phyloP scores from a whole-genome alignment of 2,113 vertebrate species.

The Falco punctatus region DNA sequence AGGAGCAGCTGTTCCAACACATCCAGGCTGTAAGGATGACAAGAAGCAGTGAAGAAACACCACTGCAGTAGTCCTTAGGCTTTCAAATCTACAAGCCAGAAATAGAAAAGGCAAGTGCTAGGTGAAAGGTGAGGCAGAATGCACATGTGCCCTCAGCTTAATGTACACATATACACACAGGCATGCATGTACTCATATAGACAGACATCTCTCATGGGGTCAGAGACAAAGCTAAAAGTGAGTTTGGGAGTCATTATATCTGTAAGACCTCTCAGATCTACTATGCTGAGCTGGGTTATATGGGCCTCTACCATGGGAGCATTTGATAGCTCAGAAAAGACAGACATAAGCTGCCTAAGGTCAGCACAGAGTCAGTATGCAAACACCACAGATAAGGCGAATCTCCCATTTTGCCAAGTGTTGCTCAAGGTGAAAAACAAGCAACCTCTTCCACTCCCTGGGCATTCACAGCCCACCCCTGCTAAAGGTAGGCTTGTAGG shows the following conservation, averaged over 20 bases:
- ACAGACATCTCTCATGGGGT: background rate
- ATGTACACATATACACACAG: background rate
- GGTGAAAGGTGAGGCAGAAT: slow-evolving; percentile 18
- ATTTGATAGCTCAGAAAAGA: background rate
- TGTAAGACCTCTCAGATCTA: background rate
- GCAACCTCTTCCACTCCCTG: background rate
- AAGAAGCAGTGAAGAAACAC: slow-evolving; percentile 21
- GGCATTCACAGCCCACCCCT: background rate
- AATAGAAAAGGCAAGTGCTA: background rate
- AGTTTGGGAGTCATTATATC: background rate
- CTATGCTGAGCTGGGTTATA: background rate
- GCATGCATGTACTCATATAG: background rate
- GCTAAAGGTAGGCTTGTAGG: background rate
- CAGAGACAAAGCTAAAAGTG: background rate
- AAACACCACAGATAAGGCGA: background rate
- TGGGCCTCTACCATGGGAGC: background rate
- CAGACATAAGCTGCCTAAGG: background rate
- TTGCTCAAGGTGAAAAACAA: background rate
- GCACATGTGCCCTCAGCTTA: background rate
- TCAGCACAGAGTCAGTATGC: background rate
- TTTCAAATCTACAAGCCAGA: background rate
- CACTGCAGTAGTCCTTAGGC: background rate
- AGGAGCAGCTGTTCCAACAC: slow-evolving; percentile 5
- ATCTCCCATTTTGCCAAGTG: background rate
- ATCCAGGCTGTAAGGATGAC: background rate